phyloP scores from a whole-genome alignment of 2,113 vertebrate species.

The Festucalex cinctus region DNA sequence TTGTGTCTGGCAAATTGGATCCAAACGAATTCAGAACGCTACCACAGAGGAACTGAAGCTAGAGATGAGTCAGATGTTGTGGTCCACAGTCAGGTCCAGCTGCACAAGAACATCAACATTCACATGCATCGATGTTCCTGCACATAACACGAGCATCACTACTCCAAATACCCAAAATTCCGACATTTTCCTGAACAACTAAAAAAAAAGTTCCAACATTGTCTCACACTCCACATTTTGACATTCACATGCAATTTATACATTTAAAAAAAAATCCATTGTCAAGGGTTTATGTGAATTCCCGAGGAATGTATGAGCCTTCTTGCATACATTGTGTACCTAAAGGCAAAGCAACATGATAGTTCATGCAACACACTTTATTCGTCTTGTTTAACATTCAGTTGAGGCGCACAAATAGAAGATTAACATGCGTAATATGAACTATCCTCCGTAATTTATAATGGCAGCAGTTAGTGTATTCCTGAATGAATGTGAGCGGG shows the following conservation, averaged over 20 bases:
- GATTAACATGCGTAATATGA: slow-evolving; percentile 6
- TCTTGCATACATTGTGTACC: neutral
- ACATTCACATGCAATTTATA: neutral
- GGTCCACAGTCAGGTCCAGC: too few species aligned
- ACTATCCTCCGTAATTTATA: neutral
- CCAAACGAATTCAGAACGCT: too few species aligned
- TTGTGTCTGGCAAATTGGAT: too few species aligned
- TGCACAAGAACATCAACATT: too few species aligned
- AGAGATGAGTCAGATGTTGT: too few species aligned
- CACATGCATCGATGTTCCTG: too few species aligned
- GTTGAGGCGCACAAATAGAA: neutral
- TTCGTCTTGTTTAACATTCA: neutral
- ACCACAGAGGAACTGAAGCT: too few species aligned
- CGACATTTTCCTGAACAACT: too few species aligned
- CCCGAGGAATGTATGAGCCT: neutral
- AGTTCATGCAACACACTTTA: neutral
- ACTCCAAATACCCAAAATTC: too few species aligned
- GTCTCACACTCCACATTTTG: neutral
- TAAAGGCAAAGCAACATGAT: neutral
- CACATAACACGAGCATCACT: too few species aligned
- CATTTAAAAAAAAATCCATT: neutral
- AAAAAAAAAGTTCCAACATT: too few species aligned
- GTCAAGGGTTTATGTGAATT: neutral
- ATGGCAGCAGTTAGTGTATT: neutral
- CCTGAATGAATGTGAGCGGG: neutral